Conservation (phyloP, 1,140 invertebrate species). For the Cepaea nemoralis region DNA sequence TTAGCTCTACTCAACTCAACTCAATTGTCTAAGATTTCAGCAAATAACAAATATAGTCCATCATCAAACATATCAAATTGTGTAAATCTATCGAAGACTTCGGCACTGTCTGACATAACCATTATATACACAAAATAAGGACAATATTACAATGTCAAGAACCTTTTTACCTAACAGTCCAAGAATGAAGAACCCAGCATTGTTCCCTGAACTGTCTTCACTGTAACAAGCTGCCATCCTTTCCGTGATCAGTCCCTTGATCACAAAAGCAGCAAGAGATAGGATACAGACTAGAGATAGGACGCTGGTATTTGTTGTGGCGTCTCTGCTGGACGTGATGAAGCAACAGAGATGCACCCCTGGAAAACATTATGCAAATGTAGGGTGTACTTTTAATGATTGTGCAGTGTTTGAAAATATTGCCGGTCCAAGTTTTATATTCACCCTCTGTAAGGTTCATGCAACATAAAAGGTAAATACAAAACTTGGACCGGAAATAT, state of each 20-base stretch:
- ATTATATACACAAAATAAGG: no score
- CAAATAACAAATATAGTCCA: neutral
- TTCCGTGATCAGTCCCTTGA: neutral
- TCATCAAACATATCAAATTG: neutral
- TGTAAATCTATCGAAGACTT: neutral
- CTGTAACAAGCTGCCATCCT: neutral
- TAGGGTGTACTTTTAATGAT: no score
- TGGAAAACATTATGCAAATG: neutral
- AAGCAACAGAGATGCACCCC: neutral
- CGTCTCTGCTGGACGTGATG: neutral
- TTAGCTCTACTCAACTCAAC: neutral
- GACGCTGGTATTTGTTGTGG: neutral
- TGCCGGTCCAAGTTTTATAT: no score
- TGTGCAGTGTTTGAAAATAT: no score
- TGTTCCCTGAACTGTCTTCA: neutral
- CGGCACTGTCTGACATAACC: neutral
- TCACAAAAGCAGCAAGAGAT: neutral
- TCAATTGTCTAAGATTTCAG: neutral
- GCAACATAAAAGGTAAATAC: no score
- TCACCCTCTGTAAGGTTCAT: no score
- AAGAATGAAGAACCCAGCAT: neutral
- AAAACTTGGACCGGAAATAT: no score
- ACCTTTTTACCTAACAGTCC: slow-evolving; percentile 1
- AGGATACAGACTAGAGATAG: neutral
- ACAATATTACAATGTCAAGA: no score